Evolutionary conservation across 2,797 vertebrate species (phyloP), one percentile per base, ranked within the genome.

Genomic region (Taeniopygia guttata): DNA sequence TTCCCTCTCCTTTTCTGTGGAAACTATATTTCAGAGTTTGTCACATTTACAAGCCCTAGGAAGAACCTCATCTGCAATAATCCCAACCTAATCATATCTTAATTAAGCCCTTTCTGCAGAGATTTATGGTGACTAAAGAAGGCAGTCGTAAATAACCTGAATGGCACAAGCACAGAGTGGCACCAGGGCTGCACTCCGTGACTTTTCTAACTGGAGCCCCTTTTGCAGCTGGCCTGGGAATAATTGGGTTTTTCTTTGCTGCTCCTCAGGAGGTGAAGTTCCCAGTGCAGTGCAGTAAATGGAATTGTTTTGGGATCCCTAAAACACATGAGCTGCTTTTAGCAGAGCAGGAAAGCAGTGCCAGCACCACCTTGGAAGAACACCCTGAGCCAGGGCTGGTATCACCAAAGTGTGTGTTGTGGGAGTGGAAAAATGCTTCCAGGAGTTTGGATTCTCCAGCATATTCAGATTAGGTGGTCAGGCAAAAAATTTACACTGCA

Each of bases 61-160:
- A 90, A 90, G 73, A 89, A 32, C 78, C 54, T 91, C 51, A 59
- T 52, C 83, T 87, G 88, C 82, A 96, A 80, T 81, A 94, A 93
- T 90, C 62, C 48, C 78, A 70, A 42, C 68, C 62, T 87, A 95
- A 95, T 95, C 66, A 92, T 92, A 63, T 85, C 43, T 84, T 92
- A 94, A 87, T 80, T 73, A 92, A 92, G 84, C 25, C 66, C n/a
- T 94, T 95, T 89, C 84, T 94, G 55, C 51, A 20, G 49, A 91
- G 91, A 94, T 96, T 91, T 87, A 83, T 66, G 66, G 55, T 52
- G 59, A 26, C 75, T 89, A 20, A 76, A 85, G 84, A 22, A 87
- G 69, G 84, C 87, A 78, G 51, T 30, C 16, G 15, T 96, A 84
- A 95, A 95, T 87, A 95, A 93, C 49, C 36, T 7, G 40, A 79